Evolutionary conservation across 1,140 invertebrate species (phyloP), one percentile per base, ranked within the genome.

Genomic region (Thrips palmi): DNA sequence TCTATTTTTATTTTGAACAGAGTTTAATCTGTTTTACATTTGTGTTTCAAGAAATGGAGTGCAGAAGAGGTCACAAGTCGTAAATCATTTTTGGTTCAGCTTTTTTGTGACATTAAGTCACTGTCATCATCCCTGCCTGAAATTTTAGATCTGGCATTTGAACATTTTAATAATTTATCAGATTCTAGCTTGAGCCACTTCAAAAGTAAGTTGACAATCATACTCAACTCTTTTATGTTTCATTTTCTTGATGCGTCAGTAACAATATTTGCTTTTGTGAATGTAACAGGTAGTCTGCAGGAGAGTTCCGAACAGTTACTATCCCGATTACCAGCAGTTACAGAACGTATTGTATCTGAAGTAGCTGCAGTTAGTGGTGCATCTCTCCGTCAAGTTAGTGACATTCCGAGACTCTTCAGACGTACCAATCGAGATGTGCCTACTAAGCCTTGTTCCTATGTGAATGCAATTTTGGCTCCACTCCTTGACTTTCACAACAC

Each of bases 351-450:
- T 38, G 60, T 73, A 0, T 57, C 63, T 32, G 65, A 68, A 56
- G 49, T 75, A 6, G 61, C 62, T 45, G 54, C 59, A 3, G 60
- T 68, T 50, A 68, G 64, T 53, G 55, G 63, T 38, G 49, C 57
- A 20, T 63, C 70, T 40, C 60, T 78, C 40, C 71, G 74, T 51
- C 72, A 75, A 66, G 84, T 93, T 2, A 80, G 71, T 45, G 86
- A 94, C 52, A 85, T 94, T 62, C 91, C 91, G 21, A 65, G 89
- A 46, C 59, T 93, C 22, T 97, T 89, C 56, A 66, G 89, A 48
- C 74, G 88, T 52, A 97, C 91, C 0, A 96, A 94, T 58, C 68
- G 85, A 47, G 85, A 84, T 46, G 64, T 74, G 29, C 85, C 85
- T 0, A 73, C 71, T 1, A 77, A 78, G 49, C 68, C 76, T 31